A percentile compares a stretch with the other conserved stretches of the same genome.
phyloP scores from a whole-genome alignment of 2,113 vertebrate species.

The Odocoileus hemionus region DNA sequence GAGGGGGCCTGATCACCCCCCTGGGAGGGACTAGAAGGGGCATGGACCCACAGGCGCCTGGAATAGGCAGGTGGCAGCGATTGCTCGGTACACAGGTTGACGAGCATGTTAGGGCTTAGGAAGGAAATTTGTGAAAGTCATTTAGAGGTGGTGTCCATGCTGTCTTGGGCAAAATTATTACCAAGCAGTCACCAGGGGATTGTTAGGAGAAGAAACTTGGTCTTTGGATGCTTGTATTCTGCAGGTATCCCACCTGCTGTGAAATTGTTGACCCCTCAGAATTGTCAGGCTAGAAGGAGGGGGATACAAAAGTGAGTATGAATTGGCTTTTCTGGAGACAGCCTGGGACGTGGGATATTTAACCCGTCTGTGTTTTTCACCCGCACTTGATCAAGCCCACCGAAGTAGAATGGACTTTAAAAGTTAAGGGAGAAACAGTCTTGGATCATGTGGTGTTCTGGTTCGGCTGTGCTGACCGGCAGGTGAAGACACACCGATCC shows the following conservation, averaged over 20 bases:
- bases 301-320: neutral
- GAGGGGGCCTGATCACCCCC: neutral
- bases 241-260: neutral
- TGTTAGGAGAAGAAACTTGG: neutral
- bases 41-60: neutral
- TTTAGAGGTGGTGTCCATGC: neutral
- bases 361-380: neutral
- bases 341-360: neutral
- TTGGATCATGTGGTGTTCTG: neutral
- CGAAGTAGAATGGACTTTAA: neutral
- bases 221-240: neutral
- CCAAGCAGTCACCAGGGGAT: neutral
- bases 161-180: neutral
- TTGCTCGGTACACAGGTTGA: neutral
- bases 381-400: neutral
- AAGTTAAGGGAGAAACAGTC: neutral
- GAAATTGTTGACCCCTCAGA: neutral
- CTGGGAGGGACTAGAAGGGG: neutral
- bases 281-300: neutral
- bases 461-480: rapidly evolving
- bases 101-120: neutral
- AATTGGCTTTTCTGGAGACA: neutral
- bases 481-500: rapidly evolving
- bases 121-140: neutral
- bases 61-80: neutral